These are phyloP conservation scores for Prionace glauca DNA, from an alignment of 2,797 vertebrate species.

Conservation along the genomic window DNA sequence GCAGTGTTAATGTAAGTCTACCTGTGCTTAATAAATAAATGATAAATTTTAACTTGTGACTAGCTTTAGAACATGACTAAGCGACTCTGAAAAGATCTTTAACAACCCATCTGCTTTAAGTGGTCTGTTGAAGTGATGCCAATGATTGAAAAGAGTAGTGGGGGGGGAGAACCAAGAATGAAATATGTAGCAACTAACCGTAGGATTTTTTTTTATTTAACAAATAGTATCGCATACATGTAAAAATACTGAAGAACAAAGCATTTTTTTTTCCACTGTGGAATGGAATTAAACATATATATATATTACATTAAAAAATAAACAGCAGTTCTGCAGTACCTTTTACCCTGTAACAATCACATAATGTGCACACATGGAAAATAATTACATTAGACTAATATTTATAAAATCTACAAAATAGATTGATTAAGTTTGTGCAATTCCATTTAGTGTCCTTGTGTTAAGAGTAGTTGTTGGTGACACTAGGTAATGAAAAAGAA, in stretches of 20 bases:
- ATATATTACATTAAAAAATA: not conserved
- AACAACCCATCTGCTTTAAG: not conserved
- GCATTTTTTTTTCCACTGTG: not conserved
- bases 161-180: not conserved
- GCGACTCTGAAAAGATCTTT: not conserved
- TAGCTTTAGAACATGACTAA: not conserved
- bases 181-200: not conserved
- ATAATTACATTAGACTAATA: not conserved
- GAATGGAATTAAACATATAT: not conserved
- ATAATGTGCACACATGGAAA: not conserved
- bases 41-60: not conserved
- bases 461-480: not conserved
- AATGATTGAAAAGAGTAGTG: not conserved
- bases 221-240: not conserved
- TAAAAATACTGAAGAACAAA: constrained; percentile 13
- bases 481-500: not conserved
- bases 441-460: not conserved
- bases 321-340: not conserved
- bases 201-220: not conserved
- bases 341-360: not conserved
- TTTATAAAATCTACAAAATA: not conserved
- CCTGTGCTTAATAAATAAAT: no score
- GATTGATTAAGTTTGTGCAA: not conserved
- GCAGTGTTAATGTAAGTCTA: no score
- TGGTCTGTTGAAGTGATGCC: not conserved